Evolutionary conservation across 1,140 invertebrate genomes (phyloP), one percentile per base, ranked within the genome.

Genomic region (Nixonia krombeini): DNA sequence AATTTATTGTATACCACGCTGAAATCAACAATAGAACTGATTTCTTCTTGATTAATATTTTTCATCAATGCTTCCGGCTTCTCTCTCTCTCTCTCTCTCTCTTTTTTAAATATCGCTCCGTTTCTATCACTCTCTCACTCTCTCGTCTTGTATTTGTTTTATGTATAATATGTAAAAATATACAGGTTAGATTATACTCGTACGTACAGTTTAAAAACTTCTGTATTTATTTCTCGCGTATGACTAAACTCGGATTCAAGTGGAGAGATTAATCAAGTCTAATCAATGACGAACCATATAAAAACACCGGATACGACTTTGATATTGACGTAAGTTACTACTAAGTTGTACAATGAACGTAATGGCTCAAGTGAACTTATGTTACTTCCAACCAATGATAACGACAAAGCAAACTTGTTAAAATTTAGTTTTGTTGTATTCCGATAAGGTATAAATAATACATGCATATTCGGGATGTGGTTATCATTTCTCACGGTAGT

Each of bases 1-100:
- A 82, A 81, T 79, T 80, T 81, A 81, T 84, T 81, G 80, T 83
- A 77, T 81, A 75, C 66, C 79, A 82, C 80, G 61, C 70, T 75
- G 74, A 82, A 83, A 80, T 81, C 71, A 82, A 82, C 73, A 74
- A 76, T 75, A 79, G 75, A 81, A 80, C 75, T 79, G 75, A 81
- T 80, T 75, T 82, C 73, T 50, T 33, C 29, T 76, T 42, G 26
- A 67, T 67, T 65, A 70, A 70, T 69, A 56, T 64, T 18, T 53
- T 29, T 44, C 29, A 1, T 59, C 52, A 58, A 69, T 70, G 56
- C 62, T 68, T 57, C 49, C 63, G 55, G 58, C 50, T 67, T 57
- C 7, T 72, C 50, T 71, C 59, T 63, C 56, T 62, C 40, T 67
- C 53, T 67, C 25, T 61, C 41, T 26, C 23, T 63, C 56, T 62